Base-by-base conservation (phyloP, 1,140 invertebrate species). In the Zaprionus gabonicus region DNA sequence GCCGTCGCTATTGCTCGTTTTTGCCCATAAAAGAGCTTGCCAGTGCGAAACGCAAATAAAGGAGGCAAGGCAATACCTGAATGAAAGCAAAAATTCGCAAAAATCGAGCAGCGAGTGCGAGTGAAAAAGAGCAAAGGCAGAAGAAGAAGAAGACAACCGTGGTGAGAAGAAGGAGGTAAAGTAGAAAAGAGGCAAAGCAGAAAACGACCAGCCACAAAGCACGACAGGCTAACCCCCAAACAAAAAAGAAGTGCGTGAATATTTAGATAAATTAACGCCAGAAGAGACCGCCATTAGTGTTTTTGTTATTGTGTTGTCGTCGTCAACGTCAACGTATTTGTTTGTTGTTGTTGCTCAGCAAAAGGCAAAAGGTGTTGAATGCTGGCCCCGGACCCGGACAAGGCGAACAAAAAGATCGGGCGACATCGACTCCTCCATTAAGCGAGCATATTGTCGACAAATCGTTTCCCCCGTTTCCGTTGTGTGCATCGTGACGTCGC, bases 221-320 rank as follows among this genome's bases (percentile, higher is more conserved):
- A 77, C 75, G 75, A 77, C 68, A 77, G 70, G 75, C 70, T 73
- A 77, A 77, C 75, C 75, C 74, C 70, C 70, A 77, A 78, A 76
- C 60, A 57, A 71, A 78, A 64, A 74, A 76, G 62, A 73, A 78
- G 76, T 78, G 76, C 76, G 76, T 78, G 76, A 78, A 78, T 78
- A 78, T 78, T 78, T 78, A 78, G 76, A 71, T 75, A 78, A 78
- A 78, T 71, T 78, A 78, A 78, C 76, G 76, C 76, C 72, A 70
- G 49, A 34, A 34, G 31, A 34, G 31, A 71, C 66, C 75, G 75
- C 75, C 75, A 76, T 76, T 72, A 73, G 70, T 77, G 70, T 77
- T 77, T 73, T 68, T 77, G 59, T 78, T 74, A 63, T 68, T 51
- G 63, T 25, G 31, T 63, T 64, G 38, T 62, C 17, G 36, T 59